phyloP scores from a whole-genome alignment of 2,113 vertebrate species.

The Vulpes ferrilata region DNA sequence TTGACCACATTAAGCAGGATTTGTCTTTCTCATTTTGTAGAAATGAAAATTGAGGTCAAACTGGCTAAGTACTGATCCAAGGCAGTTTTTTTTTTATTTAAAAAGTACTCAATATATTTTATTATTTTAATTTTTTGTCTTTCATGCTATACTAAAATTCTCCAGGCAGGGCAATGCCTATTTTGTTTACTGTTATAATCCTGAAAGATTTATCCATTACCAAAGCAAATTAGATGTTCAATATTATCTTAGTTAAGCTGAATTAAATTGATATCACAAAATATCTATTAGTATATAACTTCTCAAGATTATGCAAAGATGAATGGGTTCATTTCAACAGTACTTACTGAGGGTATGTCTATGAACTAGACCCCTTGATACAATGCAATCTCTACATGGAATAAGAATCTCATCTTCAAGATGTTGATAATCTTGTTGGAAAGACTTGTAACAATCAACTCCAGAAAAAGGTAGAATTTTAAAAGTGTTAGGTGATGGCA shows the following conservation, averaged over 20 bases:
- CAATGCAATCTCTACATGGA: background rate
- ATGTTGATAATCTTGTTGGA: background rate
- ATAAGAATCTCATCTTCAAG: background rate
- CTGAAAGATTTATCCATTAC: background rate
- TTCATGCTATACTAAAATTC: background rate
- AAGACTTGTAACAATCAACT: background rate
- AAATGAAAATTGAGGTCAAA: background rate
- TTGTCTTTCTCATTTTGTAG: background rate
- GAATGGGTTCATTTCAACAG: background rate
- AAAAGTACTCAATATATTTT: background rate
- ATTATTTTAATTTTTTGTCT: conserved; percentile 5
- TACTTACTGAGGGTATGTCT: background rate
- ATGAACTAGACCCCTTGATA: background rate
- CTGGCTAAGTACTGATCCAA: background rate
- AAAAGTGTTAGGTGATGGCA: background rate
- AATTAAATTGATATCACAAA: background rate
- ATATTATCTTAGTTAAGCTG: background rate
- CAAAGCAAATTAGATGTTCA: background rate
- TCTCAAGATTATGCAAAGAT: background rate
- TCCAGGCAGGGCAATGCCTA: background rate
- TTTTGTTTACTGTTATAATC: background rate
- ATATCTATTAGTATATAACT: background rate
- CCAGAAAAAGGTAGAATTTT: background rate
- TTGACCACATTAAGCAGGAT: background rate
- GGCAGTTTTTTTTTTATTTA: background rate